Conservation (phyloP, 2,113 vertebrate species). For the Lepus americanus region DNA sequence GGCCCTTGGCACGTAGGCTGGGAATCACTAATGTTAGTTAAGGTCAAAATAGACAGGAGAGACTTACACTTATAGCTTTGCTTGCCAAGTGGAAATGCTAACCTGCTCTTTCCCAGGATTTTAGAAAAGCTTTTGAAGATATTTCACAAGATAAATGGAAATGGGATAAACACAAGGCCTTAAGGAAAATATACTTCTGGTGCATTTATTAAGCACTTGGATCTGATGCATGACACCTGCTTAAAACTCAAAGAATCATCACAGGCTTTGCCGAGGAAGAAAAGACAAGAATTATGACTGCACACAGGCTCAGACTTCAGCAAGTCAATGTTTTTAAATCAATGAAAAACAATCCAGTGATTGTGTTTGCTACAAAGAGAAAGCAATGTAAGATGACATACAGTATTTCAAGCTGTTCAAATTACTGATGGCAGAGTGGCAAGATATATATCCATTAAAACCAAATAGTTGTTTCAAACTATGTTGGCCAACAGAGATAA, state of each 20-base stretch:
- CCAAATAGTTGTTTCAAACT: conserved; percentile 78
- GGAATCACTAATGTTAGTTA: conserved; percentile 45
- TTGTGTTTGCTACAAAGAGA: conserved; percentile 81
- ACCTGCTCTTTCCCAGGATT: conserved; percentile 76
- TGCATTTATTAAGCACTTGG: conserved; percentile 80
- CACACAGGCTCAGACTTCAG: conserved; percentile 72
- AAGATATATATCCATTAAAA: conserved; percentile 84
- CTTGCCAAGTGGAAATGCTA: conserved; percentile 74
- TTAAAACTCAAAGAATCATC: conserved; percentile 80
- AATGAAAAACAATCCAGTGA: conserved; percentile 81
- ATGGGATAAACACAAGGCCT: conserved; percentile 72
- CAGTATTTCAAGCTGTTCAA: conserved; percentile 82
- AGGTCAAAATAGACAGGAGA: conserved; percentile 72
- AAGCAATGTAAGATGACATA: conserved; percentile 79
- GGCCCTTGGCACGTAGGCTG: neutral
- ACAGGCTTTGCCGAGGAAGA: conserved; percentile 71
- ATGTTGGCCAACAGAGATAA: conserved; percentile 82
- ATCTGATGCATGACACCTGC: conserved; percentile 77
- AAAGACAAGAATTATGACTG: conserved; percentile 79
- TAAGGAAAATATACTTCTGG: conserved; percentile 80
- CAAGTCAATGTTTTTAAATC: conserved; percentile 83
- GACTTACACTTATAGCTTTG: neutral
- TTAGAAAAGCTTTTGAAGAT: conserved; percentile 70
- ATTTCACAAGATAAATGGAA: conserved; percentile 79
- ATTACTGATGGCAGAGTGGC: conserved; percentile 81